A percentile compares a stretch with the other conserved stretches of the same genome.
Conservation (phyloP, 2,113 vertebrate species). For the Festucalex cinctus region DNA sequence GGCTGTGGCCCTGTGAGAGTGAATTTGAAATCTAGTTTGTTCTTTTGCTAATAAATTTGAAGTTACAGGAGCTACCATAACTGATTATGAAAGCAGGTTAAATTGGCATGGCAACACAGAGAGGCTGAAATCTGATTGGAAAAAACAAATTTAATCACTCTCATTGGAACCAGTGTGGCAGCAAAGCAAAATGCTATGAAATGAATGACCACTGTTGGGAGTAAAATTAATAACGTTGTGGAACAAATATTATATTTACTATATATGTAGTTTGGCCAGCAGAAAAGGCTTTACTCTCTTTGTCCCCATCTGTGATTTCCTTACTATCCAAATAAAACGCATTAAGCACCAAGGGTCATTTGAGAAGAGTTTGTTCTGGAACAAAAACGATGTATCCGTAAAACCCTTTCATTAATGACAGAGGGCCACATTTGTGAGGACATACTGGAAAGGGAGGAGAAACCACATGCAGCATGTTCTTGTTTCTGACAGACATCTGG, state of each 20-base stretch:
- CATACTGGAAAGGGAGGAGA: constrained; percentile 13
- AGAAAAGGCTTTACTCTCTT: background rate
- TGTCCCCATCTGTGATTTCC: background rate
- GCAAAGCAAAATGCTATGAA: background rate
- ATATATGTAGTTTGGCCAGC: background rate
- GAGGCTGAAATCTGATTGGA: too few species aligned
- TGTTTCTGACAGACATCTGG: constrained; percentile 1
- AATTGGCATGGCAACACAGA: background rate
- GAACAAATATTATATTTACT: background rate
- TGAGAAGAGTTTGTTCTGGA: constrained; percentile 19
- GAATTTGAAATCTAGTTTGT: too few species aligned
- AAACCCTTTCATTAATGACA: constrained; percentile 13
- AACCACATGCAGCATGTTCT: constrained; percentile 39
- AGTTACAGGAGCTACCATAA: too few species aligned
- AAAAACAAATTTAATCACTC: background rate
- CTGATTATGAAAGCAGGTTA: background rate
- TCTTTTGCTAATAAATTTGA: too few species aligned
- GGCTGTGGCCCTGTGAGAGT: too few species aligned
- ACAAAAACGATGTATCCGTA: constrained; percentile 27
- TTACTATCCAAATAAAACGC: background rate
- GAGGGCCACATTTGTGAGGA: constrained; percentile 20
- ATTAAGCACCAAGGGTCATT: background rate
- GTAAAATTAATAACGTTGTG: background rate
- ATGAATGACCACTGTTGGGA: background rate
- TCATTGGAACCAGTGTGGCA: background rate